Evolutionary conservation across 2,888 invertebrate species (phyloP), one percentile per base, ranked within the genome.

Genomic region (Chymomyza caudatula): DNA sequence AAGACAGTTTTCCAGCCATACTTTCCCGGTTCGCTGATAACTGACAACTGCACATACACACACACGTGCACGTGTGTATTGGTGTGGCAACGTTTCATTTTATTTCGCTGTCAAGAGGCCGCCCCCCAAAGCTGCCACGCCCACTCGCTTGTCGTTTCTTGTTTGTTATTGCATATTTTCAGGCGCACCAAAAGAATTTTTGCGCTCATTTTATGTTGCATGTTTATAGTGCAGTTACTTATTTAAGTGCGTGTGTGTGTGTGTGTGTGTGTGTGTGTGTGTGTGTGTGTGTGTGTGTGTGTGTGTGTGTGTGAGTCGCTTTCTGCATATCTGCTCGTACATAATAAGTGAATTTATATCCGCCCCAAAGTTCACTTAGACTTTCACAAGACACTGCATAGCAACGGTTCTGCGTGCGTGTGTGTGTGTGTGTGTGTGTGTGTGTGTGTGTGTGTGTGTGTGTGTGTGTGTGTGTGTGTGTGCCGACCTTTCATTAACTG

Each of bases 141-240:
- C 60, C 57, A 29, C 53, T 53, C 29, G 29, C 29, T 3, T 37
- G 3, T 37, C 13, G 5, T 47, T 44, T 6, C 44, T 37, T 65
- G 53, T 42, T 15, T n/a, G 22, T 17, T 51, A 62, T 57, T 73
- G 64, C 64, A 71, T 69, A 60, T 70, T 60, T 65, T 74, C 22
- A n/a, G 15, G 63, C 62, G 47, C 15, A n/a, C 15, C 49, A 17
- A 8, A 37, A 37, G 29, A 11, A 37, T 37, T 37, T 44, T 52
- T 49, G 8, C 47, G 19, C 22, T 47, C 23, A 23, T 52, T 52
- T 22, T 52, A 52, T 52, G 23, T 19, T 19, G 47, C 19, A n/a
- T 47, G 47, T 47, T 47, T 47, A 47, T 47, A 47, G 47, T 47
- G 47, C 47, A 47, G 47, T 47, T 17, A 47, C 19, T 47, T n/a